These are phyloP conservation scores for Acanthis flammea DNA, from an alignment of 2,797 vertebrate species.

Conservation along the genomic window DNA sequence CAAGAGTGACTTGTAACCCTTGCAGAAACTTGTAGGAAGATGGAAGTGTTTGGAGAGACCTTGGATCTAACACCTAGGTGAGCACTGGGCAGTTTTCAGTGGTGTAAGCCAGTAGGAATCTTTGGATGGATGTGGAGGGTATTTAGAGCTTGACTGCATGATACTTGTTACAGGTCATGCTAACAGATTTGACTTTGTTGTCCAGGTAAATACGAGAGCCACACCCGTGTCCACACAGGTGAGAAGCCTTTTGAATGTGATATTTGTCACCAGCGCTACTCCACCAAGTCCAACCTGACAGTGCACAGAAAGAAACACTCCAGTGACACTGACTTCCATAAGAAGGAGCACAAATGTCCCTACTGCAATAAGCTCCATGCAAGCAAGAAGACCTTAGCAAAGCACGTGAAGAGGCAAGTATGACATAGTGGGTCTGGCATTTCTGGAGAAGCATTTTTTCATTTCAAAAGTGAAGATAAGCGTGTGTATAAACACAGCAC, in stretches of 20 bases:
- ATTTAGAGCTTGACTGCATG: not conserved
- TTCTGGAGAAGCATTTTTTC: not conserved
- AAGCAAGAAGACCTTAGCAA: slow-evolving; percentile 94
- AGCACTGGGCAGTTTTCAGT: not conserved
- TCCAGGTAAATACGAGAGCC: slow-evolving; percentile 94
- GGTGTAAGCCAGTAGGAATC: not conserved
- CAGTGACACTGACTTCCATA: slow-evolving; percentile 83
- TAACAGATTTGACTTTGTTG: not conserved
- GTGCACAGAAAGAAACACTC: slow-evolving; percentile 95
- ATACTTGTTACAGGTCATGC: not conserved
- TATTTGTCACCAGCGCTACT: slow-evolving; percentile 94
- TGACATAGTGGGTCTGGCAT: not conserved
- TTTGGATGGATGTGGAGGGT: not conserved
- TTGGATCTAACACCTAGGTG: not conserved
- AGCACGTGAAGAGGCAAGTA: slow-evolving; percentile 91
- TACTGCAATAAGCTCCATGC: slow-evolving; percentile 95
- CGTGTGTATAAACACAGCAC: not conserved
- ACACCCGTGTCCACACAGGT: slow-evolving; percentile 94
- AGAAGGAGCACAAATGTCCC: slow-evolving; percentile 95
- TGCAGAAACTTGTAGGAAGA: rapidly evolving
- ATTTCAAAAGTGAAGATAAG: not conserved
- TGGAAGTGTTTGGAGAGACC: not conserved
- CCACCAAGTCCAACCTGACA: slow-evolving; percentile 97
- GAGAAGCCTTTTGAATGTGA: slow-evolving; percentile 98
- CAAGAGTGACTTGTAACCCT: not conserved